phyloP scores from a whole-genome alignment of 2,888 invertebrate genomes.

The Dryobotodes eremita region DNA sequence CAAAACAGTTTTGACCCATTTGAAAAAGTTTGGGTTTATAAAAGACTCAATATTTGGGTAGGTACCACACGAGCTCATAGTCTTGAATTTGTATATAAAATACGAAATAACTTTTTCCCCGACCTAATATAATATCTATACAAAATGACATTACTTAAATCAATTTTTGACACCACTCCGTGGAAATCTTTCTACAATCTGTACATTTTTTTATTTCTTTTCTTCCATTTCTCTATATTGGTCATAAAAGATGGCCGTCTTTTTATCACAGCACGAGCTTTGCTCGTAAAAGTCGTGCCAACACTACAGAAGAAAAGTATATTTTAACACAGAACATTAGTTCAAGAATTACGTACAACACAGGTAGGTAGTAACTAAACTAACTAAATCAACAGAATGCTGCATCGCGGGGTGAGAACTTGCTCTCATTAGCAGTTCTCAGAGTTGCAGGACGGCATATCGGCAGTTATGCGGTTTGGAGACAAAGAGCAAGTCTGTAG shows the following conservation, averaged over 20 bases:
- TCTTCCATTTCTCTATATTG: no score
- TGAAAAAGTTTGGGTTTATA: no score
- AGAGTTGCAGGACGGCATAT: not conserved
- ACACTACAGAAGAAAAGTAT: not conserved
- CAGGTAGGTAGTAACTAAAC: not conserved
- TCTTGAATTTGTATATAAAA: no score
- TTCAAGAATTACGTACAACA: not conserved
- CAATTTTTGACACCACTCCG: not conserved
- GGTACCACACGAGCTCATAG: no score
- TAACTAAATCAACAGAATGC: slow-evolving; percentile 5
- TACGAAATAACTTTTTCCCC: no score
- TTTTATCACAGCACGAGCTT: not conserved
- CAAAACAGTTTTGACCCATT: no score
- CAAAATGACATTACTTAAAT: not conserved
- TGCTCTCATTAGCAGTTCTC: slow-evolving; percentile 28
- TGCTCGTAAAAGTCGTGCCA: not conserved
- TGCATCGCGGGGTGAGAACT: slow-evolving; percentile 11
- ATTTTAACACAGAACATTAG: not conserved
- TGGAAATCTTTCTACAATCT: not conserved
- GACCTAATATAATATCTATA: no score
- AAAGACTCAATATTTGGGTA: no score
- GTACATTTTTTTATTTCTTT: not conserved
- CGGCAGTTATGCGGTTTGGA: slow-evolving; percentile 15
- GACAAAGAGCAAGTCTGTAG: not conserved
- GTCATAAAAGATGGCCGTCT: not conserved